Evolutionary conservation across 1,140 invertebrate genomes (phyloP).

Genomic region (Pseudomyrmex sp.): DNA sequence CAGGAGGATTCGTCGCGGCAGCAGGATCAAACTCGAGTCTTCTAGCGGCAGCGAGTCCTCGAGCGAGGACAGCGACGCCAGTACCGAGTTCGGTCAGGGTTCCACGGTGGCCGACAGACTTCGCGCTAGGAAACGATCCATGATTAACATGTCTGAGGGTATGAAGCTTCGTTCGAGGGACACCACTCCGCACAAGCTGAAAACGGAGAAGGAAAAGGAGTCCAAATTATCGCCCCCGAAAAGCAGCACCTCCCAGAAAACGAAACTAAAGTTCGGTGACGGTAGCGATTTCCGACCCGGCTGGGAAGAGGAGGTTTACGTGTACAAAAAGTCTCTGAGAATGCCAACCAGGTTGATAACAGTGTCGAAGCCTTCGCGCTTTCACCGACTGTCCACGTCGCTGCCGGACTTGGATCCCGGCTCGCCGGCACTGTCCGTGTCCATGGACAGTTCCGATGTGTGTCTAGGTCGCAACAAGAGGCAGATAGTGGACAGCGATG

Average conservation of each 20-base stretch:
- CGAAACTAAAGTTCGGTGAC: slow-evolving; percentile 88
- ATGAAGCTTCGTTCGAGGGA: slow-evolving; percentile 80
- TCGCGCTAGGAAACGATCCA: slow-evolving; percentile 78
- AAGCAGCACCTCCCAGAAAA: slow-evolving; percentile 65
- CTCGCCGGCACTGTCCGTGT: slow-evolving; percentile 88
- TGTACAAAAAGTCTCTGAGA: slow-evolving; percentile 91
- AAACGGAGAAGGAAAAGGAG: slow-evolving; percentile 83
- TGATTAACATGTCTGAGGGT: slow-evolving; percentile 67
- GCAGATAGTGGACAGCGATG: slow-evolving; percentile 87
- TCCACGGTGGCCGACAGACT: slow-evolving; percentile 81
- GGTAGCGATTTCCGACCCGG: slow-evolving; percentile 91
- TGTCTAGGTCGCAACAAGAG: slow-evolving; percentile 79
- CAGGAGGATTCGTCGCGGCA: slow-evolving; percentile 74
- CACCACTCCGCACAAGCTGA: slow-evolving; percentile 79
- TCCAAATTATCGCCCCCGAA: slow-evolving; percentile 66
- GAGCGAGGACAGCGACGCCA: slow-evolving; percentile 80
- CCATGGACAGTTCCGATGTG: slow-evolving; percentile 83
- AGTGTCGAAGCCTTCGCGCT: slow-evolving; percentile 88
- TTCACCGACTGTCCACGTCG: slow-evolving; percentile 88
- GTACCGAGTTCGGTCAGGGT: slow-evolving; percentile 70
- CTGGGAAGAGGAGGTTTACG: slow-evolving; percentile 93
- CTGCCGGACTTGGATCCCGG: slow-evolving; percentile 91
- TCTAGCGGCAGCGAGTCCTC: slow-evolving; percentile 81
- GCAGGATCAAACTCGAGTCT: slow-evolving; percentile 80
- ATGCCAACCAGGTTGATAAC: slow-evolving; percentile 92